Base-by-base conservation (phyloP, 2,888 invertebrate genomes). In the Leptogaster cylindrica region DNA sequence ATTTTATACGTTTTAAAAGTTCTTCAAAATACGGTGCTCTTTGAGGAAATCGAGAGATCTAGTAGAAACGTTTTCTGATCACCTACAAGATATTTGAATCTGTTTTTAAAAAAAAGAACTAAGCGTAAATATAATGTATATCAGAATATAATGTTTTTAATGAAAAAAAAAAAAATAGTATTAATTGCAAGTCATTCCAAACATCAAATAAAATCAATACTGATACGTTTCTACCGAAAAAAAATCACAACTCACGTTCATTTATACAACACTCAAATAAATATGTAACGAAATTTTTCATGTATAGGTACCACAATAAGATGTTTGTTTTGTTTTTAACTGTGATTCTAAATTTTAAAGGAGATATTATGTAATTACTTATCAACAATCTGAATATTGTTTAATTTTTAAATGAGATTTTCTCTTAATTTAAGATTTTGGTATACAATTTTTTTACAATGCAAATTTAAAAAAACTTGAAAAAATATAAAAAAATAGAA, bases 291-390 rank as follows among this genome's bases (percentile, higher is more conserved):
- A 63, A 41, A 33, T 31, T 20, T 12, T 8, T 46, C 25, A 16
- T 48, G 36, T 64, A 64, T 48, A 46, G 46, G n/a, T n/a, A 23
- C 46, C 23, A 25, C 12, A 61, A 20, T 20, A 46, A 61, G 46
- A 63, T 14, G 44, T 16, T 8, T 46, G 27, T 50, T 65, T 65
- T 50, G 14, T 65, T 66, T 66, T 44, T 44, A 66, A 66, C 66
- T 66, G 66, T 66, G 66, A 66, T 66, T 66, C 66, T 66, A 66
- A 66, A 66, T 66, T 66, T 52, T 66, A 66, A 55, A 46, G 33
- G 44, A 41, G 28, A 61, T 61, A 58, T 58, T 58, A 61, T 28
- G 44, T 61, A 61, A 61, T 61, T 61, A 58, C 61, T 61, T 44
- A 61, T 44, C 61, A 44, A 61, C 27, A 61, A 28, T 44, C 61